Conservation (phyloP, 2,113 vertebrate genomes). For the Spilogale gracilis region DNA sequence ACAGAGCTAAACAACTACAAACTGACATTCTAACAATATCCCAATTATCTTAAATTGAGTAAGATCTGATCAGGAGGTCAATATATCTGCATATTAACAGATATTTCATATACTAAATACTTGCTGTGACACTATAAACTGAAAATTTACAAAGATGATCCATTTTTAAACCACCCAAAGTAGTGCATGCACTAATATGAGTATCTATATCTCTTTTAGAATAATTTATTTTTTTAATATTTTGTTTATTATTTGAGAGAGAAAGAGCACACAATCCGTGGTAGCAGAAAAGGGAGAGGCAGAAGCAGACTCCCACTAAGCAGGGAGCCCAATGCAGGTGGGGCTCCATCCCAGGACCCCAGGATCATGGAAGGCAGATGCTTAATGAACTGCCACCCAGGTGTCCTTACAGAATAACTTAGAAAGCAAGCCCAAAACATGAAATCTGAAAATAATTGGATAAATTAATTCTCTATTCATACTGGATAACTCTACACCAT, state of each 20-base stretch:
- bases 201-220: background rate
- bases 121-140: background rate
- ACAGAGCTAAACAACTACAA: background rate
- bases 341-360: background rate
- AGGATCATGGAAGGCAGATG: background rate
- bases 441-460: background rate
- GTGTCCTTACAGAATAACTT: background rate
- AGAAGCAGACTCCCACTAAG: background rate
- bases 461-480: background rate
- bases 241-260: background rate
- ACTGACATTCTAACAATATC: background rate
- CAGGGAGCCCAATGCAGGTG: background rate
- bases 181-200: background rate
- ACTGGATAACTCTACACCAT: background rate
- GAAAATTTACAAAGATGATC: conserved; percentile 42
- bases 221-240: background rate
- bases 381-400: background rate
- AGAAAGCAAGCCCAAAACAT: conserved; percentile 15
- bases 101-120: background rate
- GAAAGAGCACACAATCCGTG: background rate
- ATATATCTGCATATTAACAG: background rate
- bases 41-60: background rate
- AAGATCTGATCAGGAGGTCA: conserved; percentile 4
- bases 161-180: conserved; percentile 18
- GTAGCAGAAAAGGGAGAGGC: background rate